These are phyloP conservation scores for Cheilosia vernalis DNA, from an alignment of 2,888 invertebrate genomes.

Conservation along the genomic window DNA sequence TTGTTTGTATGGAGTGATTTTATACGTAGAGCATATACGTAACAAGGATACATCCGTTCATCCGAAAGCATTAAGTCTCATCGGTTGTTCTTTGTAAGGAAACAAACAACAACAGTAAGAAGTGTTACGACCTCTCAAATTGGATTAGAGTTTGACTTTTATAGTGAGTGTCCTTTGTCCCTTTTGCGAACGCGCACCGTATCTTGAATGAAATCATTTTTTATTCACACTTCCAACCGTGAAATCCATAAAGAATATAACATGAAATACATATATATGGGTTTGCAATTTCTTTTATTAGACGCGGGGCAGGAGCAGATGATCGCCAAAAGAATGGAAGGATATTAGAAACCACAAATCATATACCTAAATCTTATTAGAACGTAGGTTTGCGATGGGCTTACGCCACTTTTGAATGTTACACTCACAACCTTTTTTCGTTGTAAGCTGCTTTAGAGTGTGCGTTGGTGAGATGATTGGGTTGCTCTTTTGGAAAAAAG, in stretches of 20 bases:
- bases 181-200: constrained; percentile 37
- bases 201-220: constrained; percentile 61
- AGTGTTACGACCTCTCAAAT: constrained; percentile 79
- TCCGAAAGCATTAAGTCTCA: constrained; percentile 68
- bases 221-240: constrained; percentile 68
- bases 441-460: constrained; percentile 24
- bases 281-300: constrained; percentile 68
- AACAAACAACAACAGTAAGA: constrained; percentile 36
- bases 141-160: constrained; percentile 79
- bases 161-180: constrained; percentile 72
- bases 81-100: constrained; percentile 57
- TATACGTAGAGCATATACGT: constrained; percentile 66
- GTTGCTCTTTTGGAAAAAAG: background rate
- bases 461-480: background rate
- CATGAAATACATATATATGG: constrained; percentile 47
- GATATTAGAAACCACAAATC: constrained; percentile 76
- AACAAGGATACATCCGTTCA: constrained; percentile 74
- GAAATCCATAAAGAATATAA: constrained; percentile 72
- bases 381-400: constrained; percentile 33
- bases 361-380: constrained; percentile 68
- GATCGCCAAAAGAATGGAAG: constrained; percentile 56
- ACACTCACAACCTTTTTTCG: constrained; percentile 6
- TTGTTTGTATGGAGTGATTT: constrained; percentile 78
- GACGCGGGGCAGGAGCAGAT: constrained; percentile 49
- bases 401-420: constrained; percentile 47